Evolutionary conservation across 2,797 vertebrate genomes (phyloP).

Genomic region (Sebastes miniatus): DNA sequence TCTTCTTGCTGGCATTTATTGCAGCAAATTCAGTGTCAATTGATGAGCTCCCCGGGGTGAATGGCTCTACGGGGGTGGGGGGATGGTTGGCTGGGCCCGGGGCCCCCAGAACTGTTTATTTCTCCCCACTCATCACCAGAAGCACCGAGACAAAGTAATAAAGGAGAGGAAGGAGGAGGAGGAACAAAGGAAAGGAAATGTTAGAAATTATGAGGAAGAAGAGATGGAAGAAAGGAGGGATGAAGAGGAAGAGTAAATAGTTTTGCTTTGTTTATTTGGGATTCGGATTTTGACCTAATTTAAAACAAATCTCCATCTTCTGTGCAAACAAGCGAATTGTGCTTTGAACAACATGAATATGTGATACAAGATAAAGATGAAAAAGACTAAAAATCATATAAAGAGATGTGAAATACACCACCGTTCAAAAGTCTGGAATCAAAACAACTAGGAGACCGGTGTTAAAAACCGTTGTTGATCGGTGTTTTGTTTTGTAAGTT

Average conservation of each 20-base stretch:
- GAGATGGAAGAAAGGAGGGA: not conserved
- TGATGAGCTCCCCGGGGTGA: slow-evolving; percentile 49
- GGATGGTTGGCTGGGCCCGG: not conserved
- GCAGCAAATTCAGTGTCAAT: slow-evolving; percentile 32
- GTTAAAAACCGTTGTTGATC: too few species aligned
- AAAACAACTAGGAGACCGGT: too few species aligned
- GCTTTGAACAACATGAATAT: not conserved
- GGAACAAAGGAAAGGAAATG: slow-evolving; percentile 2
- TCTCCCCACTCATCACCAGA: slow-evolving; percentile 35
- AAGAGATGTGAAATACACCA: not conserved
- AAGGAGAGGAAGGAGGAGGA: not conserved
- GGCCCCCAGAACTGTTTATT: slow-evolving; percentile 48
- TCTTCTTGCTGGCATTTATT: slow-evolving; percentile 42
- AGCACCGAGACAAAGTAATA: slow-evolving; percentile 20
- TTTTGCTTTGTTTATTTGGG: not conserved
- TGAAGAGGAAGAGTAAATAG: not conserved
- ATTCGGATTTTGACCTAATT: not conserved
- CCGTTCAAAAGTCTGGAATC: not conserved
- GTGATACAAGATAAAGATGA: not conserved
- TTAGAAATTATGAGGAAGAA: not conserved
- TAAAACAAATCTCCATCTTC: not conserved
- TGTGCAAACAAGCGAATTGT: not conserved
- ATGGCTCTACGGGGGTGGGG: not conserved
- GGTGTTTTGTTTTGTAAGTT: too few species aligned
- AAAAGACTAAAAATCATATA: not conserved